Conservation (phyloP, 1,140 invertebrate genomes). For the Euwallacea fornicatus region DNA sequence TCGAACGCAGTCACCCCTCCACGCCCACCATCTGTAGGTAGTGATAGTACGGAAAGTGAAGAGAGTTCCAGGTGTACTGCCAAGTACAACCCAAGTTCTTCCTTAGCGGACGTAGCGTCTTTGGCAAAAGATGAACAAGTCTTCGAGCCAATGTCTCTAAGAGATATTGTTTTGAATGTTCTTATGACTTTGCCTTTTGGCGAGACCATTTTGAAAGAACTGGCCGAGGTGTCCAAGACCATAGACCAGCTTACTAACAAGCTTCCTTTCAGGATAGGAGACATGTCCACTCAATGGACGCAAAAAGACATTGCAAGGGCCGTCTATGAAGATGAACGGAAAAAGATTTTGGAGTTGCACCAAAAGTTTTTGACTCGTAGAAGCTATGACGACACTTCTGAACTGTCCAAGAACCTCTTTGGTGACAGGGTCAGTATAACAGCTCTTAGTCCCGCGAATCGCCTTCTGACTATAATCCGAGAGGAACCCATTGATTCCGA, state of each 20-base stretch:
- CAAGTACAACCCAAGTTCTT: conserved; percentile 55
- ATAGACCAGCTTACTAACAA: conserved; percentile 50
- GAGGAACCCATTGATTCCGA: conserved; percentile 47
- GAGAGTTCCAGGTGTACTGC: conserved; percentile 60
- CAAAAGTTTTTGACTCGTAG: conserved; percentile 66
- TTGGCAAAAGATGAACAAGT: conserved; percentile 49
- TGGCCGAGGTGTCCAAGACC: conserved; percentile 65
- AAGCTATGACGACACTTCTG: conserved; percentile 57
- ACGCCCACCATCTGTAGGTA: conserved; percentile 48
- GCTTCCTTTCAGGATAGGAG: conserved; percentile 23
- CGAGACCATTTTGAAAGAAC: conserved; percentile 64
- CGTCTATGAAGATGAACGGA: conserved; percentile 57
- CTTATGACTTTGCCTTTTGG: conserved; percentile 68
- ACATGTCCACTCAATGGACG: conserved; percentile 56
- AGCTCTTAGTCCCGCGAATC: conserved; percentile 40
- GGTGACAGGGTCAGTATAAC: conserved; percentile 47
- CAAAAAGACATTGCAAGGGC: conserved; percentile 61
- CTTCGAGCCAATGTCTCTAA: conserved; percentile 49
- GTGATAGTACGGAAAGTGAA: conserved; percentile 56
- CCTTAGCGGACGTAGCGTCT: conserved; percentile 51
- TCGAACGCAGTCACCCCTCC: conserved; percentile 41
- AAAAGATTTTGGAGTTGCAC: conserved; percentile 67
- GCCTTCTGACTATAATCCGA: conserved; percentile 60
- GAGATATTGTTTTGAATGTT: conserved; percentile 63
- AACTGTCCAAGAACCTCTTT: conserved; percentile 11